phyloP scores from a whole-genome alignment of 1,140 invertebrate genomes.

The Trissolcus basalis region DNA sequence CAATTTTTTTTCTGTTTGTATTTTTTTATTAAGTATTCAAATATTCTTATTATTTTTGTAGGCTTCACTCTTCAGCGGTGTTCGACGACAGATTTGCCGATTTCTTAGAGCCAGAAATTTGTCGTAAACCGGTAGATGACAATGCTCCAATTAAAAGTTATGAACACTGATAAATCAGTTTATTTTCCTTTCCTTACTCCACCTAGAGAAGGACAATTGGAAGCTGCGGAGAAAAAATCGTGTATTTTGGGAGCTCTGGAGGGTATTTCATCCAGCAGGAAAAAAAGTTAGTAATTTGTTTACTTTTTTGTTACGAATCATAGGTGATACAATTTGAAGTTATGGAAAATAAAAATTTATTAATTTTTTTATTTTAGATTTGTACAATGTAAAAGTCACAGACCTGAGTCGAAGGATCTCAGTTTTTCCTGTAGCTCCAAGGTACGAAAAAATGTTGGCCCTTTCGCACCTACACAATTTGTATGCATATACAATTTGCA shows the following conservation, averaged over 20 bases:
- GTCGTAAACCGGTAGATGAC: conserved; percentile 94
- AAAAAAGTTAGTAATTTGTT: conserved; percentile 24
- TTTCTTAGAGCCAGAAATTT: conserved; percentile 92
- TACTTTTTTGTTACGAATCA: too few species aligned
- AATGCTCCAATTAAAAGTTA: conserved; percentile 95
- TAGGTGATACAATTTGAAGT: too few species aligned
- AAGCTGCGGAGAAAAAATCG: conserved; percentile 87
- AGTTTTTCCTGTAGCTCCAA: conserved; percentile 91
- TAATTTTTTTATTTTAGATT: conserved; percentile 47
- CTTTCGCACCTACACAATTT: conserved; percentile 91
- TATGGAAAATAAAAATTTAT: not conserved
- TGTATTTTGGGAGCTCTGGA: conserved; percentile 87
- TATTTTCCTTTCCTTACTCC: conserved; percentile 98
- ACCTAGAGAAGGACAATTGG: conserved; percentile 85
- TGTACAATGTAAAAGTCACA: conserved; percentile 81
- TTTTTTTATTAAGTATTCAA: too few species aligned
- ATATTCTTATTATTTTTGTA: too few species aligned
- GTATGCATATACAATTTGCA: conserved; percentile 88
- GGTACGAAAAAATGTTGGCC: conserved; percentile 96
- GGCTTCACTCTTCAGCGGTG: conserved; percentile 96
- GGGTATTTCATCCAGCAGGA: conserved; percentile 3
- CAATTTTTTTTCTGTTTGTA: not conserved
- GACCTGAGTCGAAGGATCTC: conserved; percentile 90
- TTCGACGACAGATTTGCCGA: conserved; percentile 92
- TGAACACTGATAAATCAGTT: conserved; percentile 94